Evolutionary conservation across 2,797 vertebrate species (phyloP).

Genomic region (Poecilia gillii): DNA sequence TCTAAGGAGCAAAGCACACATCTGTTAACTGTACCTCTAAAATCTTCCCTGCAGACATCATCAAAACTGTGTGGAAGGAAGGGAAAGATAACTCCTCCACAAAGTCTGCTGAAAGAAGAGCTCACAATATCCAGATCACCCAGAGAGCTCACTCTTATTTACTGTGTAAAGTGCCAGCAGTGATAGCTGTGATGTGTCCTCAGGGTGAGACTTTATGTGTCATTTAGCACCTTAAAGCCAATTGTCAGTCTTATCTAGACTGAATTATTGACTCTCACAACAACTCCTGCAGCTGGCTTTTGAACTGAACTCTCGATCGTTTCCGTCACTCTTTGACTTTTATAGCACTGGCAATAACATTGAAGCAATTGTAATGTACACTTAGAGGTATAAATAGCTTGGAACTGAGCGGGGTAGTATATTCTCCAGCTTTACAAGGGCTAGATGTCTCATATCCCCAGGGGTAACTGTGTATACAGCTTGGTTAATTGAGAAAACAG

Average conservation of each 20-base stretch:
- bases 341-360: constrained; percentile 46
- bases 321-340: constrained; percentile 46
- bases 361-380: constrained; percentile 1
- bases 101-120: not conserved
- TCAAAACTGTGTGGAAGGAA: not conserved
- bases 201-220: constrained; percentile 22
- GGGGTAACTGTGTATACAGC: constrained; percentile 40
- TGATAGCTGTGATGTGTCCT: constrained; percentile 10
- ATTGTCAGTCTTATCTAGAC: constrained; percentile 35
- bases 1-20: not conserved
- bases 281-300: constrained; percentile 32
- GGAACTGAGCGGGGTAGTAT: constrained; percentile 17
- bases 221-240: constrained; percentile 37
- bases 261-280: constrained; percentile 47
- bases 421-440: constrained; percentile 53
- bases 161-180: not conserved
- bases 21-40: not conserved
- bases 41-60: not conserved
- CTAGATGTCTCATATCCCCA: constrained; percentile 49
- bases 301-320: constrained; percentile 10
- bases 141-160: not conserved
- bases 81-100: not conserved
- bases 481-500: constrained; percentile 60
- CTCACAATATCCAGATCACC: not conserved
- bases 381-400: constrained; percentile 30